These are phyloP conservation scores for Epiblema foenella DNA, from an alignment of 2,888 invertebrate species.

Conservation along the genomic window DNA sequence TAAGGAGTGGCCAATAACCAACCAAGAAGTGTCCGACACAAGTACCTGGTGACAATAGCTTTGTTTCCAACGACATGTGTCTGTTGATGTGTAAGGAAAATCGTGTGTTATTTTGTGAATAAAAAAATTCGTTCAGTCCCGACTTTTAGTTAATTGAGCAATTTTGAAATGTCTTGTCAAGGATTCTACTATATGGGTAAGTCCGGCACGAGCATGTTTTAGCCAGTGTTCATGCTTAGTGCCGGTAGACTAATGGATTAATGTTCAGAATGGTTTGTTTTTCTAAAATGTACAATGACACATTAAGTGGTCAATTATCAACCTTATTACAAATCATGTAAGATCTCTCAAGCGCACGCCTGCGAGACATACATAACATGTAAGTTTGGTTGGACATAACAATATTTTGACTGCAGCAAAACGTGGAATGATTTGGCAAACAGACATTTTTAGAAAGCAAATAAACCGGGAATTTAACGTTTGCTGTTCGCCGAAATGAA, in stretches of 20 bases:
- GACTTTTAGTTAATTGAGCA: constrained; percentile 25
- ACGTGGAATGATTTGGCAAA: not conserved
- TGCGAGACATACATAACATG: not conserved
- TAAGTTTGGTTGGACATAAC: too few relatives aligned
- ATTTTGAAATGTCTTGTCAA: constrained; percentile 68
- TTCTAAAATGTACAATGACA: not conserved
- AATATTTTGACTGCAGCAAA: not conserved
- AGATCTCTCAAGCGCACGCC: not conserved
- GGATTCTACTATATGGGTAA: constrained; percentile 83
- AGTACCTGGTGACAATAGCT: not conserved
- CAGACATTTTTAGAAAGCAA: constrained; percentile 8
- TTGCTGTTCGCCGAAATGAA: not conserved
- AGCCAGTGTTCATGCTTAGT: constrained; percentile 12
- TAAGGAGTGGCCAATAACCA: not conserved
- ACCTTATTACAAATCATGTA: too few relatives aligned
- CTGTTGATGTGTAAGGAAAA: constrained; percentile 15
- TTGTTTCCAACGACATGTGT: not conserved
- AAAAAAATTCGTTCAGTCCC: constrained; percentile 13
- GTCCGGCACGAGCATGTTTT: constrained; percentile 52
- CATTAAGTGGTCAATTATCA: too few relatives aligned
- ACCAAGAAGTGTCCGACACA: constrained; percentile 9
- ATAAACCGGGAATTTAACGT: not conserved
- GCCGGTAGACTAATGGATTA: not conserved
- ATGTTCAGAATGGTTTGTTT: constrained; percentile 1
- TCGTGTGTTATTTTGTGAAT: constrained; percentile 24